Percentiles rank a stretch among this genome's conserved stretches.
Conservation (phyloP, 2,113 vertebrate genomes). For the Eptesicus fuscus region DNA sequence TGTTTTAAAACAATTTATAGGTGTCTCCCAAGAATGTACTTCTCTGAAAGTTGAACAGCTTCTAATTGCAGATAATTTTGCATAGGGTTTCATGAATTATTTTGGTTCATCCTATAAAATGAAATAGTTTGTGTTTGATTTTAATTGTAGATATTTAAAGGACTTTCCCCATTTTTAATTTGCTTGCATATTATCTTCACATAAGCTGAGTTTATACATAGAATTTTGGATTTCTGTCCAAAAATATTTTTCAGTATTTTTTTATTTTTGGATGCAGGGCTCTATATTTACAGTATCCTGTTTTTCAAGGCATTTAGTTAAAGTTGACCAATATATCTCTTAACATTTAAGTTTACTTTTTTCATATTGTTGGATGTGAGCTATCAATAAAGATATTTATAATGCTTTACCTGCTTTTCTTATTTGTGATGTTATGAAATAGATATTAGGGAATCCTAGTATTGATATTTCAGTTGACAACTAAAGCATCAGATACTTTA, state of each 20-base stretch:
- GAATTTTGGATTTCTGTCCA: neutral
- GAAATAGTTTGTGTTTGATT: neutral
- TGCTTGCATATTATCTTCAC: neutral
- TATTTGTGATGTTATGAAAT: constrained; percentile 16
- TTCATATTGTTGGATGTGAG: neutral
- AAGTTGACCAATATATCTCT: neutral
- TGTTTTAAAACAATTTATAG: neutral
- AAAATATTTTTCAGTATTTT: neutral
- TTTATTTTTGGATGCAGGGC: neutral
- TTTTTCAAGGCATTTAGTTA: neutral
- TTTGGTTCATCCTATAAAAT: neutral
- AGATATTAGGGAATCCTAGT: neutral
- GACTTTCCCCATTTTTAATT: neutral
- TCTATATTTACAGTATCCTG: neutral
- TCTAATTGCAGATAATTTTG: constrained; percentile 16
- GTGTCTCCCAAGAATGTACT: neutral
- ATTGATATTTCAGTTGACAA: neutral
- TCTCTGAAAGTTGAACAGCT: neutral
- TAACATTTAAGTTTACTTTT: neutral
- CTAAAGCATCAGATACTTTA: neutral
- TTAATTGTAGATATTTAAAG: neutral
- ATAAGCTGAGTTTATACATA: neutral
- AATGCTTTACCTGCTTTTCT: neutral
- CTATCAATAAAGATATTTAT: neutral
- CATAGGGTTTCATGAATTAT: neutral